These are phyloP conservation scores for Synchiropus splendidus DNA, from an alignment of 2,113 vertebrate species.

Conservation along the genomic window DNA sequence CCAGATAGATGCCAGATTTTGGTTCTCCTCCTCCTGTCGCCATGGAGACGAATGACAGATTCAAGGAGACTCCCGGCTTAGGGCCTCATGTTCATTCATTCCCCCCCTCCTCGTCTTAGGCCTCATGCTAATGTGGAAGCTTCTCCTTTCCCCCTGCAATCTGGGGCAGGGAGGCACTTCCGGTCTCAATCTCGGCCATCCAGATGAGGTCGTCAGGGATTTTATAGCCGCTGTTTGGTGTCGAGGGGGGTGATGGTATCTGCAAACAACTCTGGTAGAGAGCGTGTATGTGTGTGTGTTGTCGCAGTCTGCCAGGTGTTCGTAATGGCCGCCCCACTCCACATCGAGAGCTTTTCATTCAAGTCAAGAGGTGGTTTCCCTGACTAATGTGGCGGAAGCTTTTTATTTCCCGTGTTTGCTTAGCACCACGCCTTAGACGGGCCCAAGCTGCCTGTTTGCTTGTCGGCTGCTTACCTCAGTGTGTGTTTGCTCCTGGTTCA, in stretches of 20 bases:
- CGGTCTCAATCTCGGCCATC: neutral
- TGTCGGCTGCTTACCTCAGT: slow-evolving; percentile 1
- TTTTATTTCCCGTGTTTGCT: slow-evolving; percentile 4
- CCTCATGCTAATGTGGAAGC: slow-evolving; percentile 40
- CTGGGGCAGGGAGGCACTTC: neutral
- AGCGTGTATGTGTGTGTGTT: slow-evolving; percentile 17
- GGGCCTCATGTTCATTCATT: slow-evolving; percentile 58
- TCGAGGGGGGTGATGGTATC: slow-evolving; percentile 13
- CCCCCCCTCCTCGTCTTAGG: slow-evolving; percentile 37
- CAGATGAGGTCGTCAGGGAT: neutral
- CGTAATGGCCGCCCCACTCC: slow-evolving; percentile 43
- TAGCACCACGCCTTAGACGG: too few relatives aligned
- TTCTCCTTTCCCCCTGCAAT: neutral
- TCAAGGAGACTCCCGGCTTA: slow-evolving; percentile 52
- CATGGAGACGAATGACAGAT: slow-evolving; percentile 62
- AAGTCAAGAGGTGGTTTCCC: slow-evolving; percentile 48
- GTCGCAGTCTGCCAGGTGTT: slow-evolving; percentile 51
- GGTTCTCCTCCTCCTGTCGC: slow-evolving; percentile 40
- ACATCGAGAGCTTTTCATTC: slow-evolving; percentile 52
- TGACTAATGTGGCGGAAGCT: slow-evolving; percentile 54
- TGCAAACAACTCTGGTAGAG: slow-evolving; percentile 34
- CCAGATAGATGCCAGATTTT: slow-evolving; percentile 40
- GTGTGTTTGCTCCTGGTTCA: slow-evolving; percentile 5
- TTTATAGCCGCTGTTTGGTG: slow-evolving; percentile 9
- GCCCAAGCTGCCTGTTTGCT: slow-evolving; percentile 29